These are phyloP conservation scores for Cephalotes varians DNA, from an alignment of 2,888 invertebrate genomes.

Conservation along the genomic window DNA sequence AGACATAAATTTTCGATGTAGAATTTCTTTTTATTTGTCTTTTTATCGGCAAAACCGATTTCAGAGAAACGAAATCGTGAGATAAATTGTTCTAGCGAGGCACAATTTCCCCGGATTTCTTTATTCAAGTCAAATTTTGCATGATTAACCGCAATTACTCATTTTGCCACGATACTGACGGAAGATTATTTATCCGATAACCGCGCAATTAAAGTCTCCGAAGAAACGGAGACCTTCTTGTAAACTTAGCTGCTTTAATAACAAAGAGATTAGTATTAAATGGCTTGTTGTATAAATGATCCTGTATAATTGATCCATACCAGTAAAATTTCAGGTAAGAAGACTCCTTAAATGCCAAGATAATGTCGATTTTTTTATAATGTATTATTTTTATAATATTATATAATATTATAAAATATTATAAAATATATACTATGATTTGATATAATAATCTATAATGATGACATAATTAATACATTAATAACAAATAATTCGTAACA, in stretches of 20 bases:
- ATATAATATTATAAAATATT: not conserved
- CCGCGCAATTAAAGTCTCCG: constrained; percentile 64
- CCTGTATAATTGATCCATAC: constrained; percentile 28
- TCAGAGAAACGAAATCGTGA: not conserved
- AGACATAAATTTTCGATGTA: not conserved
- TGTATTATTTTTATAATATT: not conserved
- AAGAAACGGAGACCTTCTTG: constrained; percentile 45
- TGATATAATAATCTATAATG: too few relatives aligned
- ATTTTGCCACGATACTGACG: constrained; percentile 9
- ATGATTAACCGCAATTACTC: constrained; percentile 32
- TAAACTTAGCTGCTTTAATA: constrained; percentile 25
- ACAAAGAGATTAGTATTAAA: constrained; percentile 15
- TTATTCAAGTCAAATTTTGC: constrained; percentile 33
- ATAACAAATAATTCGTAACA: not conserved
- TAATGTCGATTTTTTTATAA: too few relatives aligned
- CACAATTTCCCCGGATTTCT: constrained; percentile 25
- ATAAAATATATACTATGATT: too few relatives aligned
- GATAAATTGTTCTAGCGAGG: constrained; percentile 17
- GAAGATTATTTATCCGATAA: constrained; percentile 64
- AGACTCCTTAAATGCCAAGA: not conserved
- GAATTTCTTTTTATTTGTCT: not conserved
- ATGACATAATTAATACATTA: not conserved
- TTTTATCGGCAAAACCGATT: not conserved
- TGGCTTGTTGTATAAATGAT: constrained; percentile 19
- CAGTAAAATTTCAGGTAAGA: not conserved